Conservation (phyloP, 2,888 invertebrate species). For the Monoplex corrugatus region DNA sequence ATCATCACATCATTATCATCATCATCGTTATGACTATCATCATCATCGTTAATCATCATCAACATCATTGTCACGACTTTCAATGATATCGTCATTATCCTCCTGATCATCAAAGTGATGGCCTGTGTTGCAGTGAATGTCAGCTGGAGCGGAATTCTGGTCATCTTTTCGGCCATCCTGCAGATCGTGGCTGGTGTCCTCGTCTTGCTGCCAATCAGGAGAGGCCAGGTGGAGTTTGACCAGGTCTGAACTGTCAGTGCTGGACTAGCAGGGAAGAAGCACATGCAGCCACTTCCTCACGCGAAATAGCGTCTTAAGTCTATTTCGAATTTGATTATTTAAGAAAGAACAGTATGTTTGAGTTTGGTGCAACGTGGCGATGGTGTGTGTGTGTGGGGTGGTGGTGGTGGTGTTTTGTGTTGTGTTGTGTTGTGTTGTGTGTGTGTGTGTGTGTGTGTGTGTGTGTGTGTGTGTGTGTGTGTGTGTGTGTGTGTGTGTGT, state of each 20-base stretch:
- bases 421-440: not conserved
- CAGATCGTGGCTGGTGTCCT: constrained; percentile 5
- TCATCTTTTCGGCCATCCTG: constrained; percentile 30
- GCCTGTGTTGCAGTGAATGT: not conserved
- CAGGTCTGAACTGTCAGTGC: not conserved
- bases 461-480: constrained; percentile 13
- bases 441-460: not conserved
- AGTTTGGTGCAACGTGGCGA: not conserved
- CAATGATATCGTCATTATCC: not conserved
- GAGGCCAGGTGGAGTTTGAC: constrained; percentile 19
- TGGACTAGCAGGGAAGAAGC: no score
- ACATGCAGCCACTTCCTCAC: no score
- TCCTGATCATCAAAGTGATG: not conserved
- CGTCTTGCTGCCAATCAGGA: not conserved
- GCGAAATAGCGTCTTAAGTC: no score
- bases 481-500: not conserved
- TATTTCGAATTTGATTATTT: no score
- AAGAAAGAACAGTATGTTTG: not conserved
- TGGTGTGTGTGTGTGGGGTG: not conserved
- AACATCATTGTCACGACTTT: not conserved
- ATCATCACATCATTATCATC: no score
- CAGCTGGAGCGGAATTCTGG: constrained; percentile 40
- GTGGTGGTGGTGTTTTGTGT: not conserved
- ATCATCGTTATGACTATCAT: not conserved
- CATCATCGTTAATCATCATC: not conserved